Percentiles rank a stretch among this genome's conserved stretches.
These are phyloP conservation scores for Manis javanica DNA, from an alignment of 2,797 vertebrate genomes.

Conservation along the genomic window DNA sequence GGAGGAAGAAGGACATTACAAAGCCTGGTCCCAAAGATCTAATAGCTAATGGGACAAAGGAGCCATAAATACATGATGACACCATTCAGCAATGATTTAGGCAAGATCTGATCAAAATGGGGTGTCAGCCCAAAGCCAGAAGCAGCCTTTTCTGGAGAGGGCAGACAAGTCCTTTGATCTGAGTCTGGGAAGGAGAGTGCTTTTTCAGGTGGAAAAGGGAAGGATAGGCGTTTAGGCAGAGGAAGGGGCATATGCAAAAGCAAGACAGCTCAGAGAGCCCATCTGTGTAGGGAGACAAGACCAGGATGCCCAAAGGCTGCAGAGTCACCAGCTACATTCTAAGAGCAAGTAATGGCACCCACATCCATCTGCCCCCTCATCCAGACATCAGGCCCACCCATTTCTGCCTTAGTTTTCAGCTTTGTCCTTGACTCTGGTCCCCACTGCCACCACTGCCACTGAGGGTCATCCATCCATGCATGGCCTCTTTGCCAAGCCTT, in stretches of 20 bases:
- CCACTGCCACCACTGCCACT: background rate
- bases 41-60: background rate
- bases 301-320: background rate
- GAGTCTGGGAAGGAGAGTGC: background rate
- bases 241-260: background rate
- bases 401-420: background rate
- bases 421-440: background rate
- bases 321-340: background rate
- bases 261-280: background rate
- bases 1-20: background rate
- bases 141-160: background rate
- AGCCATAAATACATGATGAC: background rate
- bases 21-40: background rate
- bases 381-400: background rate
- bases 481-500: background rate
- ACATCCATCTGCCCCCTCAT: background rate
- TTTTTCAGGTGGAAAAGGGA: background rate
- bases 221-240: background rate
- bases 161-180: background rate
- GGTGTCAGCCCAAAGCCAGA: background rate
- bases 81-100: background rate
- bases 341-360: background rate
- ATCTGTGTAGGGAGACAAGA: background rate
- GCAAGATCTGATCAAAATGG: background rate
- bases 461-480: background rate